Evolutionary conservation across 2,888 invertebrate genomes (phyloP), one percentile per base, ranked within the genome.

Genomic region (Fragum sueziense): DNA sequence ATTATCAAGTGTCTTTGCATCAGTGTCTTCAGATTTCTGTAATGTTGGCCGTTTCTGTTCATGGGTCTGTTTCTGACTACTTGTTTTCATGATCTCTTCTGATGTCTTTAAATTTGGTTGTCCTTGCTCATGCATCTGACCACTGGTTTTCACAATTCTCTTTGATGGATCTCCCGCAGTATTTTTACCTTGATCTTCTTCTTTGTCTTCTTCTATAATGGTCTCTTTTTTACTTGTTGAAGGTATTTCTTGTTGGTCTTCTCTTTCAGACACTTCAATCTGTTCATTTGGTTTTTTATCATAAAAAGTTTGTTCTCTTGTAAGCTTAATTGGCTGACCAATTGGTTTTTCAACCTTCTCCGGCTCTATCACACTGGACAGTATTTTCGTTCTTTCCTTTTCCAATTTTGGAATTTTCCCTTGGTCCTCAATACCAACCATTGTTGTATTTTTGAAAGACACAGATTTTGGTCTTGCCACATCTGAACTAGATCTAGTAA

Each of bases 381-480:
- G 34, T 22, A 80, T 71, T 41, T 74, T 74, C 29, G 80, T 80
- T 25, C 72, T 52, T 69, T 80, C 80, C 62, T 75, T 74, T 41
- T n/a, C 71, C 22, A 57, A 33, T 37, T 11, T 59, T 0, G 17
- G 25, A 31, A 25, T 41, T 54, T 37, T 17, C 9, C 27, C 65
- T 14, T 70, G 65, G 20, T 41, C 47, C 17, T 41, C 65, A 41
- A 65, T 65, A 65, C 65, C 65, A 41, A 65, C 41, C 17, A 65
- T 7, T 22, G n/a, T n/a, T 9, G 65, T 65, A 3, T 33, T 65
- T 65, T 65, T 65, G 25, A 65, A 65, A 2, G 65, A 65, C 41
- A 65, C 65, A 41, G 65, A 65, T n/a, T 65, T 65, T 11, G 65
- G 65, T 14, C 41, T 37, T 14, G 31, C 57, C 57, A 34, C 41